These are phyloP conservation scores for Rhingia rostrata DNA, from an alignment of 2,888 invertebrate genomes.

Conservation along the genomic window DNA sequence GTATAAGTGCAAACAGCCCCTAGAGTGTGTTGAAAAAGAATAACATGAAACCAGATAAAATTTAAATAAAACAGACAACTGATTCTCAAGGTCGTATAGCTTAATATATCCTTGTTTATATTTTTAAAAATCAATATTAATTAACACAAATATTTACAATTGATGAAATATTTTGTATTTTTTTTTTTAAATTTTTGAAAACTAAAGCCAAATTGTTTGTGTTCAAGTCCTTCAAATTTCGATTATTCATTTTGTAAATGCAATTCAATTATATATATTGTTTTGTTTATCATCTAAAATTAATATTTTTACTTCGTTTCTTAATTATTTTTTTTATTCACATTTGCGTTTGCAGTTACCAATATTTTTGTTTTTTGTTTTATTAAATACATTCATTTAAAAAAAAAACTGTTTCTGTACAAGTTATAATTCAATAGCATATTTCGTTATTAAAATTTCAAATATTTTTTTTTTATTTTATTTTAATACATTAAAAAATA, in stretches of 20 bases:
- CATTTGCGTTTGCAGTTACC: constrained; percentile 21
- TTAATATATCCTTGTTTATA: background rate
- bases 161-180: constrained; percentile 22
- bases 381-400: constrained; percentile 50
- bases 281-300: constrained; percentile 32
- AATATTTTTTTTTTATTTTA: constrained; percentile 30
- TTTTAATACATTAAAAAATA: constrained; percentile 63
- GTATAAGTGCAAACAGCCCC: constrained; percentile 58
- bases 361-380: constrained; percentile 24
- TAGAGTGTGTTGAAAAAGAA: constrained; percentile 42
- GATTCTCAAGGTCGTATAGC: constrained; percentile 37
- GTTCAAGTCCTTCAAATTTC: constrained; percentile 64
- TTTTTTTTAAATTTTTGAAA: constrained; percentile 10
- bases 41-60: constrained; percentile 41
- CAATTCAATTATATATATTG: constrained; percentile 28
- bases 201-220: constrained; percentile 55
- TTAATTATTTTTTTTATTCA: constrained; percentile 49
- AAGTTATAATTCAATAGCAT: constrained; percentile 46
- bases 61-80: constrained; percentile 11
- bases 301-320: constrained; percentile 49
- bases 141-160: constrained; percentile 52
- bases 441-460: constrained; percentile 29
- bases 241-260: constrained; percentile 64
- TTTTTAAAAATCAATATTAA: constrained; percentile 7
- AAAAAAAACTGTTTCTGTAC: constrained; percentile 49